Conservation (phyloP, 2,113 vertebrate species). For the Campylorhamphus procurvoides region DNA sequence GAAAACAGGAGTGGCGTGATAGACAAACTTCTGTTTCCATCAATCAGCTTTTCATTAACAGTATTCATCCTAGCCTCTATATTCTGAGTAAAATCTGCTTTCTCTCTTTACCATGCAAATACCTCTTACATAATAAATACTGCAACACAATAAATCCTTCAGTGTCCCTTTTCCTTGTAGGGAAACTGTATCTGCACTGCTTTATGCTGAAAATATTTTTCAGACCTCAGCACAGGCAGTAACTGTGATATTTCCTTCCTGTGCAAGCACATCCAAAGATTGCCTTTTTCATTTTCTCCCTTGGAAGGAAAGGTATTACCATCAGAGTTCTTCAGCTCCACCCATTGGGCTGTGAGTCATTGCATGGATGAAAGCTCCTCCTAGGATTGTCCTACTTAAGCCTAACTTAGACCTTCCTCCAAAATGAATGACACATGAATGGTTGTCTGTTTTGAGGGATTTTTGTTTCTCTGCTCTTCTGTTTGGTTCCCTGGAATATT, state of each 20-base stretch:
- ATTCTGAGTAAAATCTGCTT: conserved; percentile 16
- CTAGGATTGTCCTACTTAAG: not conserved
- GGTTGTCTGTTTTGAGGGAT: not conserved
- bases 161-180: not conserved
- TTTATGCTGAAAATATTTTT: conserved; percentile 9
- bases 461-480: not conserved
- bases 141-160: not conserved
- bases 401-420: not conserved
- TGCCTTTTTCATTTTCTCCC: not conserved
- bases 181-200: not conserved
- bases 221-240: not conserved
- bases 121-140: conserved; percentile 39
- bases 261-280: not conserved
- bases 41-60: conserved; percentile 42
- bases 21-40: conserved; percentile 46
- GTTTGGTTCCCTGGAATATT: not conserved
- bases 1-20: not conserved
- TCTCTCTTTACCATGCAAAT: conserved; percentile 39
- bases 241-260: not conserved
- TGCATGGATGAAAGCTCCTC: not conserved
- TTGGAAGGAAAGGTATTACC: not conserved
- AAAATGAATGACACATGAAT: not conserved
- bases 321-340: not conserved
- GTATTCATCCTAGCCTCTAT: conserved; percentile 3
- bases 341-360: not conserved